Percentiles rank a stretch among this genome's conserved stretches.
phyloP scores from a whole-genome alignment of 2,113 vertebrate species.

The Neogobius melanostomus region DNA sequence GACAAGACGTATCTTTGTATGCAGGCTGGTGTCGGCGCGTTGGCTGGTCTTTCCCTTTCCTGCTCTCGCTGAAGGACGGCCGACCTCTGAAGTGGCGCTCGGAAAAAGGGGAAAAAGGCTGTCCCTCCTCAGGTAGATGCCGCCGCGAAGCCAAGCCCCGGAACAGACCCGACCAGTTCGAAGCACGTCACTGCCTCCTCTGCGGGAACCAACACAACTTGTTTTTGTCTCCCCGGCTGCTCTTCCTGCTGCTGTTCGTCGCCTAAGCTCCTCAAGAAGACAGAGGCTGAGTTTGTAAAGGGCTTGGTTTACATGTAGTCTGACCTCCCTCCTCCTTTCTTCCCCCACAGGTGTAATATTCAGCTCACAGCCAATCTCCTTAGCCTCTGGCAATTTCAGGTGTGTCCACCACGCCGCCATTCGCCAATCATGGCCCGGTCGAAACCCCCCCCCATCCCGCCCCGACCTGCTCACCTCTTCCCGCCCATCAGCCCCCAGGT shows the following conservation, averaged over 20 bases:
- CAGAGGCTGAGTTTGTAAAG: slow-evolving; percentile 87
- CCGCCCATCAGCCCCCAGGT: slow-evolving; percentile 62
- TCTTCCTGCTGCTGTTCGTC: slow-evolving; percentile 64
- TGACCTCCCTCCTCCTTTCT: slow-evolving; percentile 68
- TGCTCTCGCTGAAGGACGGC: slow-evolving; percentile 69
- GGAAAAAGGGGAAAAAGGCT: slow-evolving; percentile 37
- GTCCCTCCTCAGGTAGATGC: slow-evolving; percentile 60
- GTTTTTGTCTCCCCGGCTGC: slow-evolving; percentile 54
- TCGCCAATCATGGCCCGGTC: slow-evolving; percentile 67
- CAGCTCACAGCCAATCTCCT: slow-evolving; percentile 84
- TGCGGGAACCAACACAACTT: slow-evolving; percentile 36
- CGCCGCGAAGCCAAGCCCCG: slow-evolving; percentile 45
- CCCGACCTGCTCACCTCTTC: slow-evolving; percentile 39
- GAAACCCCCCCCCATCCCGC: slow-evolving; percentile 33
- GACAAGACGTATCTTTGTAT: slow-evolving; percentile 76
- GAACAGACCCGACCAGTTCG: slow-evolving; percentile 58
- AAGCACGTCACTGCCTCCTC: slow-evolving; percentile 49
- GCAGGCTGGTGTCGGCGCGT: slow-evolving; percentile 51
- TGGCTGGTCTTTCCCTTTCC: slow-evolving; percentile 72
- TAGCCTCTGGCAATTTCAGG: slow-evolving; percentile 82
- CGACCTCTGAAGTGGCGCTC: slow-evolving; percentile 62
- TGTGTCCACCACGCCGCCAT: slow-evolving; percentile 84
- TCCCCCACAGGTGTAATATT: slow-evolving; percentile 94
- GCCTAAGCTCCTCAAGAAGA: slow-evolving; percentile 83
- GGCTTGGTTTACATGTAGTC: slow-evolving; percentile 95